Conservation (phyloP, 2,113 vertebrate species). For the Seriola rivoliana region DNA sequence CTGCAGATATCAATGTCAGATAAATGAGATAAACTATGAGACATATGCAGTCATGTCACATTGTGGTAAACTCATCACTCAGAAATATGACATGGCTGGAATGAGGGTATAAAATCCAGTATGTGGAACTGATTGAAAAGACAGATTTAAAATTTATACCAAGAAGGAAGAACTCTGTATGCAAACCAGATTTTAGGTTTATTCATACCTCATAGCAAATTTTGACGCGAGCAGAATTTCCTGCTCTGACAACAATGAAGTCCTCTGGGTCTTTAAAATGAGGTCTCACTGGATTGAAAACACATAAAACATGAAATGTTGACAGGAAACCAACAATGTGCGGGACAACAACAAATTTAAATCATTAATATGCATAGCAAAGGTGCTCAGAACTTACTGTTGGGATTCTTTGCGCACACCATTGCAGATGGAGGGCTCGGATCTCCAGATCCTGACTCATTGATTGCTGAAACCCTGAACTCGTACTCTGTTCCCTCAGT, state of each 20-base stretch:
- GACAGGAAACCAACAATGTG: neutral
- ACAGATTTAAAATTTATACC: neutral
- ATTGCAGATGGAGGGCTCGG: conserved; percentile 85
- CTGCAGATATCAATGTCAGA: conserved; percentile 72
- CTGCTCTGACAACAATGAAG: conserved; percentile 85
- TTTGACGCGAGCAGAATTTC: conserved; percentile 85
- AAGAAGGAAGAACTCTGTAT: neutral
- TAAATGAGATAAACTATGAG: conserved; percentile 12
- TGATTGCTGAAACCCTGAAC: conserved; percentile 90
- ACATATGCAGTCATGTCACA: neutral
- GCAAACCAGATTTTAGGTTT: neutral
- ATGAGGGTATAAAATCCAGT: neutral
- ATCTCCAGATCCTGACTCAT: conserved; percentile 87
- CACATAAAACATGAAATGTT: conserved; percentile 14
- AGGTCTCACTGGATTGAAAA: conserved; percentile 84
- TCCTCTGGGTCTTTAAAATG: conserved; percentile 85
- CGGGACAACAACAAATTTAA: neutral
- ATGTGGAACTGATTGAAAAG: neutral
- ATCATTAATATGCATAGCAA: neutral
- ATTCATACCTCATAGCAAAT: conserved; percentile 88
- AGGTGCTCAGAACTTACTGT: conserved; percentile 83
- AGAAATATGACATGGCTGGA: conserved; percentile 16
- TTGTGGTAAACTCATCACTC: conserved; percentile 1
- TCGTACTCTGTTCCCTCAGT: conserved; percentile 89
- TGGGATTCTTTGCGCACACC: conserved; percentile 86